These are phyloP conservation scores for Calyptommatus sinebrachiatus DNA, from an alignment of 2,113 vertebrate genomes.

Conservation along the genomic window DNA sequence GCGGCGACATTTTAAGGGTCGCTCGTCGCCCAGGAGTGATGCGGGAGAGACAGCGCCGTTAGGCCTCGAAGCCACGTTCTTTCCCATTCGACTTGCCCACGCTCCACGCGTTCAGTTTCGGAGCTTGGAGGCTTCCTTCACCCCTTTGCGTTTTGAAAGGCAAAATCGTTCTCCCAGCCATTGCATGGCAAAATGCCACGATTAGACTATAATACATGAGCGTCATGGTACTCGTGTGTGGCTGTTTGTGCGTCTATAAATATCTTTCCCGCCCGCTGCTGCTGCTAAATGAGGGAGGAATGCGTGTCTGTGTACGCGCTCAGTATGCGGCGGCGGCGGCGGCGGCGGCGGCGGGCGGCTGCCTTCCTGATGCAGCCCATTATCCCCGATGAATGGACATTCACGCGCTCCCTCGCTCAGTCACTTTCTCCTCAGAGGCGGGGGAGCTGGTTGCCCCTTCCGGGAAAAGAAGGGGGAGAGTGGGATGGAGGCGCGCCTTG, in stretches of 20 bases:
- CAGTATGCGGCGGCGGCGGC: no score
- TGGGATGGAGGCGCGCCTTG: not conserved
- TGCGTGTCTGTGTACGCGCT: not conserved
- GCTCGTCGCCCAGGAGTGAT: not conserved
- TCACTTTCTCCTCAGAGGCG: not conserved
- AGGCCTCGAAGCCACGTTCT: not conserved
- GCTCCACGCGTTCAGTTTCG: not conserved
- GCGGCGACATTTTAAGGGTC: not conserved
- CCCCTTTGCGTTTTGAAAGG: not conserved
- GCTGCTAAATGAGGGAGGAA: no score
- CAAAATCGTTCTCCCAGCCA: not conserved
- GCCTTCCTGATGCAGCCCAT: not conserved
- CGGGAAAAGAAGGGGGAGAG: not conserved
- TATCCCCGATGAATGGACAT: no score
- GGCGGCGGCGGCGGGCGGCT: not conserved
- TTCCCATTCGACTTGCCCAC: not conserved
- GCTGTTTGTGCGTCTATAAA: no score
- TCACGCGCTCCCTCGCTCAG: not conserved
- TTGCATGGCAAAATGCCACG: not conserved
- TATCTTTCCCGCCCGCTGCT: no score
- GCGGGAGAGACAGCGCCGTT: not conserved
- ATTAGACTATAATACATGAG: no score
- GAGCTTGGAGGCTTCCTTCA: no score
- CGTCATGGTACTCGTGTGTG: no score
- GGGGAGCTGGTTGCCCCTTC: not conserved